Evolutionary conservation across 1,140 invertebrate species (phyloP).

Genomic region (Agrypnia vestita): DNA sequence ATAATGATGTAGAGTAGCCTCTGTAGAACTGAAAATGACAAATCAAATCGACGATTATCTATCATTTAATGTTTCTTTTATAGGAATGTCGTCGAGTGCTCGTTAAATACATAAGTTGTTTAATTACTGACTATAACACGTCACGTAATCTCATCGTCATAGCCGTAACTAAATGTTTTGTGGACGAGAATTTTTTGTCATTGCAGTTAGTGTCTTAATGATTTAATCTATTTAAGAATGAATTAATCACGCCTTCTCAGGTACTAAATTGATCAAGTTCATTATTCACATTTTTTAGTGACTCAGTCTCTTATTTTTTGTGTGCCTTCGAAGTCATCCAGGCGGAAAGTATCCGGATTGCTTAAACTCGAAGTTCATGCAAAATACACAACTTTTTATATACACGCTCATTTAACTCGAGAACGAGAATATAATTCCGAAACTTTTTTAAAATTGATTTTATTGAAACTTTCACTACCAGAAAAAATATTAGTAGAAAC

Average conservation of each 20-base stretch:
- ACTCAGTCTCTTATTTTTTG: no score
- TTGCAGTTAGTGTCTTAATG: constrained; percentile 10
- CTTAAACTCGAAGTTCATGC: no score
- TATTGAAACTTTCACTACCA: no score
- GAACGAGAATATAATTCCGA: no score
- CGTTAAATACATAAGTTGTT: neutral
- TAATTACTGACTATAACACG: constrained; percentile 13
- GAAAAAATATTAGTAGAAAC: no score
- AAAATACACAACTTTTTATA: no score
- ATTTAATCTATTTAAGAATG: neutral
- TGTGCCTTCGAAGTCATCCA: no score
- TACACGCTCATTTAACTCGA: no score
- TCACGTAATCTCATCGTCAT: neutral
- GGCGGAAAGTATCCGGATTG: no score
- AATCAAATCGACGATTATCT: constrained; percentile 11
- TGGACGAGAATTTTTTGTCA: constrained; percentile 3
- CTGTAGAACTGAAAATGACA: neutral
- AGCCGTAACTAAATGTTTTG: neutral
- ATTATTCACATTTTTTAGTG: no score
- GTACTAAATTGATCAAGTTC: constrained; percentile 8
- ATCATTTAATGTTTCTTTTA: constrained; percentile 18
- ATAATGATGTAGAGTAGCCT: no score
- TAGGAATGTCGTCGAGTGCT: constrained; percentile 12
- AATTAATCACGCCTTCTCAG: constrained; percentile 11
- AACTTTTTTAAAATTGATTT: no score